Base-by-base conservation (phyloP, 2,888 invertebrate species). In the Chouioia cunea region DNA sequence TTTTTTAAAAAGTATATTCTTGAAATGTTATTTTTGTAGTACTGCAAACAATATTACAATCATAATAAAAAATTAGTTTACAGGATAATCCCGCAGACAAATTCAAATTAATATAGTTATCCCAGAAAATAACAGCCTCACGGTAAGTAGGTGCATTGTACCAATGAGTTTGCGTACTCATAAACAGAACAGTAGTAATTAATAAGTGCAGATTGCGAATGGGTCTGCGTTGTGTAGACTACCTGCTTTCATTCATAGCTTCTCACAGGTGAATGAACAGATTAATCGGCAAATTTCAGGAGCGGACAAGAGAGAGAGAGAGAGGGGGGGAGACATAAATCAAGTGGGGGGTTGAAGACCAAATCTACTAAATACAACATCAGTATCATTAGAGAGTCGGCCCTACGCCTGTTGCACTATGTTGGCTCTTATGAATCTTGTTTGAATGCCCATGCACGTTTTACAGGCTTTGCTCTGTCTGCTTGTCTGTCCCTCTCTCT, bases 241-340 rank as follows among this genome's bases (percentile, higher is more conserved):
- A 64, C 27, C 6, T 16, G 36, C 36, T 22, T 48, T 52, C 16
- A 57, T 23, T 46, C 52, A 18, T 44, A n/a, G 57, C 62, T 60
- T 22, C 54, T 36, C 46, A 16, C 47, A 54, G 43, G 4, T 47
- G 36, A 36, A 36, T 48, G 56, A 68, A 50, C 62, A 54, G 48
- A 73, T 66, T 52, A 73, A 73, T 62, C 73, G 70, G 36, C 73
- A 71, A 73, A 66, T 73, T 67, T 71, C 59, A 65, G 58, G 58
- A 64, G 36, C 1, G 36, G 12, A 10, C 6, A 6, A 36, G 36
- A 6, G 2, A 36, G 36, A 10, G 36, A 36, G 36, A 36, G 36
- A 10, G 36, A 36, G 4, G 6, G 36, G 12, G 36, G 4, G 66
- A 67, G 58, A 54, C 67, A 22, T 22, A 62, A 44, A 62, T 66